Base-by-base conservation (phyloP, 2,113 vertebrate species). In the Otocyon megalotis region DNA sequence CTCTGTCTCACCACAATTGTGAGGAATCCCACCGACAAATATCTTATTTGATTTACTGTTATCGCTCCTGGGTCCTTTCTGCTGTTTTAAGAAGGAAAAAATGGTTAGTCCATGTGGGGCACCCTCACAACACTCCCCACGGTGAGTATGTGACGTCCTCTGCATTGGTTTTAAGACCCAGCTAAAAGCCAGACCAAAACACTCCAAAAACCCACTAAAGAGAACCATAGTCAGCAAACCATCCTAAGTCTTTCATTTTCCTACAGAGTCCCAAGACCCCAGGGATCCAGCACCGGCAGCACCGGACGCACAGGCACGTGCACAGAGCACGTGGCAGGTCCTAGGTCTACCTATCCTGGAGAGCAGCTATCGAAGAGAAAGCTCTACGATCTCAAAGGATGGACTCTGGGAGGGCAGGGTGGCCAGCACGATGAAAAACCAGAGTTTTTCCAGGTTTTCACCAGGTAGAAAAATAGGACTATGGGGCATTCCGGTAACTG, bases 1-100 rank as follows among this genome's bases (percentile, higher is more conserved):
- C 99, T 99, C 99, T 96, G 99, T 99, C 99, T 99, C 99, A 82
- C 99, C 99, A 98, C 99, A 99, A 98, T 99, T 99, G 99, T 99
- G 99, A 99, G 99, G 99, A 98, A 99, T 99, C 97, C 99, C 99
- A 98, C 99, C 99, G 94, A 99, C 99, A 99, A 99, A 99, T 98
- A 99, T 99, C 98, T 99, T 99, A 99, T 99, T 99, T 97, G 99
- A 99, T 99, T 99, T 99, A 99, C 99, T 99, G 99, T 99, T 99
- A 98, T 99, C 99, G 0, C 99, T 99, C 99, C 99, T 99, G 99
- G 99, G 99, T 98, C 99, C 99, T 99, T 99, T 99, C 99, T 99
- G 99, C 98, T 99, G 99, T 99, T 98, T 96, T 30, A 96, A 98
- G 97, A 90, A 99, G 96, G n/a, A 97, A 32, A 95, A 50, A 63